Evolutionary conservation across 2,113 vertebrate genomes (phyloP).

Genomic region (Ceratotherium simum): DNA sequence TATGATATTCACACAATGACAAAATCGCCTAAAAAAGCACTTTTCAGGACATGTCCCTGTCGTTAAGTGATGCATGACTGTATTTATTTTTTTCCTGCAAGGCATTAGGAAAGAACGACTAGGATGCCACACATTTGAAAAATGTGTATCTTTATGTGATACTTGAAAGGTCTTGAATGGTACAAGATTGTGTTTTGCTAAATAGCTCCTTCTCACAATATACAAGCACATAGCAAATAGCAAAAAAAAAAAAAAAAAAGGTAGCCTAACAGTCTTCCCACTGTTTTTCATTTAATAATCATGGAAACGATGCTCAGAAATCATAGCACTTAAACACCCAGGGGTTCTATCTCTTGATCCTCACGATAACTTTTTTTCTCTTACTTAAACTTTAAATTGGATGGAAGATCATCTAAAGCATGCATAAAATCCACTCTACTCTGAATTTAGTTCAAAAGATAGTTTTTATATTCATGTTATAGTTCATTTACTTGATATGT

Average conservation of each 20-base stretch:
- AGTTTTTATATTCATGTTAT: background rate
- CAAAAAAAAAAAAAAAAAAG: too few species aligned
- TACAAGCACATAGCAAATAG: background rate
- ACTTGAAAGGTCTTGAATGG: background rate
- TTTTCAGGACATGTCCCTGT: too few species aligned
- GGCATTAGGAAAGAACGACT: too few species aligned
- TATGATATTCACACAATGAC: too few species aligned
- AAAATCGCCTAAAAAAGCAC: too few species aligned
- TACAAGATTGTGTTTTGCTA: background rate
- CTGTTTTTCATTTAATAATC: background rate
- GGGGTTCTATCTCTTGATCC: background rate
- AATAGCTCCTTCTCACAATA: background rate
- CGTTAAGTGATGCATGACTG: too few species aligned
- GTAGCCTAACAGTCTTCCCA: background rate
- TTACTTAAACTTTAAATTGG: background rate
- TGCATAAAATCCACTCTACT: background rate
- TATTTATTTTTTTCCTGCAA: too few species aligned
- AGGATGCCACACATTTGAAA: rapidly evolving
- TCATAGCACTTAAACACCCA: background rate
- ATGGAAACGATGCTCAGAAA: background rate
- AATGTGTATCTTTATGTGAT: background rate
- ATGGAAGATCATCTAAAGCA: background rate
- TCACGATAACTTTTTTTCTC: background rate
- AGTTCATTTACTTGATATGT: background rate
- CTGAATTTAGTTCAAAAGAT: background rate